Evolutionary conservation across 2,797 vertebrate species (phyloP), one percentile per base, ranked within the genome.

Genomic region (Lepus townsendii): DNA sequence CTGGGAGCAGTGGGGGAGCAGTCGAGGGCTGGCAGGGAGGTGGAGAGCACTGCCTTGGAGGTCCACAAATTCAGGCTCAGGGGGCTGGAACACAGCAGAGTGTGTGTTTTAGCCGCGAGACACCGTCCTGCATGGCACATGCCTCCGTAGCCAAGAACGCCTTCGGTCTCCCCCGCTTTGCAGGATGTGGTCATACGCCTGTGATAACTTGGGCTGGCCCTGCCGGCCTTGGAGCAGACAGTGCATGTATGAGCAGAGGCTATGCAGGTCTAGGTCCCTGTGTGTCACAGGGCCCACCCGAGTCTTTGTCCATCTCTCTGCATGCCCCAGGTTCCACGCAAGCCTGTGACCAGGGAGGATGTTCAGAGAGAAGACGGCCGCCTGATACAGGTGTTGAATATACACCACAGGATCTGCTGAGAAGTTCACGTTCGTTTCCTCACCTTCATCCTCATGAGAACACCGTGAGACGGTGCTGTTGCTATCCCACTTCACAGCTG

Each of bases 61-160:
- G 30, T 20, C 54, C 57, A 57, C 16, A 38, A 73, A 78, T 22
- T 69, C 50, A 26, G 79, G n/a, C 82, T 90, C 2, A 2, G 83
- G 47, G 85, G 60, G 4, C 5, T 82, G 88, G 68, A 27, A 50
- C 78, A 93, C 73, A 82, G 85, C 88, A 75, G 63, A 84, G 65
- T 69, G 71, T 94, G 91, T 88, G 73, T 83, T 66, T 89, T 71
- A 85, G 93, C 4, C 26, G 88, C 84, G 78, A 82, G 71, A 93
- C 94, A 82, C 80, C 82, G 80, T 3, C 38, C 83, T 13, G 1
- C 69, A 66, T 11, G 65, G 88, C 88, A 68, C 50, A 65, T 38
- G 73, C n/a, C 78, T 88, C 26, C 57, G 47, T 26, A 52, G 84
- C 88, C 95, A 88, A 93, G 84, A 91, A 94, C 38, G 86, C 26